Evolutionary conservation across 1,140 invertebrate species (phyloP), one percentile per base, ranked within the genome.

Genomic region (Apis florea): DNA sequence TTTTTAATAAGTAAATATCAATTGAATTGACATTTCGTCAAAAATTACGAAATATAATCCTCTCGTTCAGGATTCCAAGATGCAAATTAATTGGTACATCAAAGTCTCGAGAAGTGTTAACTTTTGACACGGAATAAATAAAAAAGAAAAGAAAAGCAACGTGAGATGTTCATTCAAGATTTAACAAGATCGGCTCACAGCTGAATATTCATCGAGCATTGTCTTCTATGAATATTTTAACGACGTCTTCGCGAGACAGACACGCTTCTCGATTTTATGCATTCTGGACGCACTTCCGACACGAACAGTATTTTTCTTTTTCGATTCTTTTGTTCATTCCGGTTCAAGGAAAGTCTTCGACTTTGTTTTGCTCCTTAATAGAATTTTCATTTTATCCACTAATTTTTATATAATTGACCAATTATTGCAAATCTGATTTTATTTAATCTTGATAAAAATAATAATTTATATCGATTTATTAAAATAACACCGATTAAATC

Each of bases 201-300:
- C 19, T 70, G 54, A 59, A 79, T 79, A 79, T 71, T 79, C 67
- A 72, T 51, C 47, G 31, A 19, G 19, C 67, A 71, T 61, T 63
- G 68, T 63, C 26, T 53, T 2, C 19, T 17, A 53, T 53, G 56
- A 47, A 63, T 70, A 51, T 19, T 61, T 51, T 40, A 51, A 12
- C 66, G 8, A 58, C 31, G 21, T 13, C 5, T 19, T 63, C 26
- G 10, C n/a, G 11, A n/a, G 56, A 24, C 51, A 70, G 51, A 70
- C 68, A 40, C n/a, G 11, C 19, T 13, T 59, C 21, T 69, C 40
- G 40, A 21, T 70, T 78, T 58, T 70, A 59, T 59, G 17, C 24
- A 67, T 77, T 77, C 64, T 19, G 15, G 13, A 12, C 56, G n/a
- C 40, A 53, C 40, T 63, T 78, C 54, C 56, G 47, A 49, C 66